Percentiles rank a stretch among this genome's conserved stretches.
These are phyloP conservation scores for Paradisaea rubra DNA, from an alignment of 2,113 vertebrate genomes.

Conservation along the genomic window DNA sequence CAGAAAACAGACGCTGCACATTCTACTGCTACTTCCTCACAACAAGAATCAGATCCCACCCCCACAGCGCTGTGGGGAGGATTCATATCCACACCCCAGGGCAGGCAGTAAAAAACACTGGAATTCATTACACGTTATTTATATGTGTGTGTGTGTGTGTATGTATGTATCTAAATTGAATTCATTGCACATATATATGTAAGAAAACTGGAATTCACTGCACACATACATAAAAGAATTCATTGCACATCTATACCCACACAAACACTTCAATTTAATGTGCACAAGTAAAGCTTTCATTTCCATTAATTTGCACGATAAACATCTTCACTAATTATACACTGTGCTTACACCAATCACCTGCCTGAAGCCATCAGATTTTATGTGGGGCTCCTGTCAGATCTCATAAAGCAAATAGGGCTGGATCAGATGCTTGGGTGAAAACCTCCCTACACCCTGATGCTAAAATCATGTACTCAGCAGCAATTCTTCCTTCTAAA, in stretches of 20 bases:
- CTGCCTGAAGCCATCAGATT: not conserved
- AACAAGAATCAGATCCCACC: not conserved
- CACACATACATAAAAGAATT: not conserved
- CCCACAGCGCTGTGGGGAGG: not conserved
- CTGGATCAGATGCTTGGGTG: not conserved
- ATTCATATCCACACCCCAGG: not conserved
- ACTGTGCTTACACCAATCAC: not conserved
- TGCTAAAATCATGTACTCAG: rapidly evolving
- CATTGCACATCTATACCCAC: not conserved
- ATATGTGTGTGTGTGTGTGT: not conserved
- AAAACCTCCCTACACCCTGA: not conserved
- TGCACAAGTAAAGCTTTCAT: not conserved
- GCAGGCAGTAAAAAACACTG: not conserved
- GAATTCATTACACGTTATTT: not conserved
- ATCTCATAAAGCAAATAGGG: not conserved
- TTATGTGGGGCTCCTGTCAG: not conserved
- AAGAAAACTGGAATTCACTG: not conserved
- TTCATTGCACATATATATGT: not conserved
- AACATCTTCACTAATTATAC: conserved; percentile 8
- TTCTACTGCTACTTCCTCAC: not conserved
- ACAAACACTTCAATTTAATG: not conserved
- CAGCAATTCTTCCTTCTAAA: not conserved
- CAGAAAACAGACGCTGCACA: not conserved
- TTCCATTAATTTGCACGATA: not conserved
- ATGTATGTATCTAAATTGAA: not conserved